Conservation (phyloP, 2,888 invertebrate species). For the Rhopalosiphum nymphaeae region DNA sequence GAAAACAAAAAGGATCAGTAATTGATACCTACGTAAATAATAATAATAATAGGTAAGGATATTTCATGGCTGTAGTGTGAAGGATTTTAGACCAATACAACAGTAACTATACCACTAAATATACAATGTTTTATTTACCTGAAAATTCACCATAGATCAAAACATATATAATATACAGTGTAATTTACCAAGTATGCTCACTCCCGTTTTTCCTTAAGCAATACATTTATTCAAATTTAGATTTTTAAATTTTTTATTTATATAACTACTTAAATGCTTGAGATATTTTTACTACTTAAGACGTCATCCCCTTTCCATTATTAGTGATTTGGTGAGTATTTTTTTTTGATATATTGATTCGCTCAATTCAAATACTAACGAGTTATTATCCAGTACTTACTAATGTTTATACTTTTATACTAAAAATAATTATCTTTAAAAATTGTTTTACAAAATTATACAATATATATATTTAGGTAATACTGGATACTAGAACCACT, state of each 20-base stretch:
- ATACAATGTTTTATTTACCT: constrained; percentile 74
- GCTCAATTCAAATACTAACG: not conserved
- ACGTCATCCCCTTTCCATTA: not conserved
- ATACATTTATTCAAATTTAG: not conserved
- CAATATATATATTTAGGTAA: not conserved
- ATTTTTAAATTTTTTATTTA: not conserved
- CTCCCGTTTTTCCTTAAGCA: too few relatives aligned
- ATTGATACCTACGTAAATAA: not conserved
- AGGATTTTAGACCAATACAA: not conserved
- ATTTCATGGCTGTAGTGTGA: not conserved
- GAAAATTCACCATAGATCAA: constrained; percentile 88
- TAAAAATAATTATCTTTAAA: not conserved
- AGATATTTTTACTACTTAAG: not conserved
- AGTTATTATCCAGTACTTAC: not conserved
- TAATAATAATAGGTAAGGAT: not conserved
- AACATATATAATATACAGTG: constrained; percentile 76
- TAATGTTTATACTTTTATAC: not conserved
- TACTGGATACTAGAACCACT: not conserved
- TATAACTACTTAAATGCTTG: not conserved
- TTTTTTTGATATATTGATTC: not conserved
- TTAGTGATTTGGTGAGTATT: not conserved
- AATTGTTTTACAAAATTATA: not conserved
- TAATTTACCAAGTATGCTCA: not conserved
- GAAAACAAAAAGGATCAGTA: not conserved
- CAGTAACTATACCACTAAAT: not conserved